Base-by-base conservation (phyloP, 1,140 invertebrate genomes). In the Ips nitidus region DNA sequence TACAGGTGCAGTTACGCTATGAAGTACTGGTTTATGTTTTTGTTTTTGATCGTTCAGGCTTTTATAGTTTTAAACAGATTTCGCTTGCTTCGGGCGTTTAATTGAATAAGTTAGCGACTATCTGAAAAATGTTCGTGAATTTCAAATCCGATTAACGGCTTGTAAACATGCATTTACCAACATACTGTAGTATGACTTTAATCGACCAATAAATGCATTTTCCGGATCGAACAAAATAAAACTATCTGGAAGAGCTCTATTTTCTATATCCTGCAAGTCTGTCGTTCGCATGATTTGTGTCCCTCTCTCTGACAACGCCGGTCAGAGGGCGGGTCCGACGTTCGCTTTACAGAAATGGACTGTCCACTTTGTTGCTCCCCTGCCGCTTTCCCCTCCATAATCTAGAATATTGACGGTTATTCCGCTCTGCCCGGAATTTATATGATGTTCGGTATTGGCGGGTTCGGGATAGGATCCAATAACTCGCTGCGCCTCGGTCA, bases 371-470 rank as follows among this genome's bases (percentile, higher is more conserved):
- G 55, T 59, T 70, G 37, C 52, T 42, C 43, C 57, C 59, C 57
- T 37, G 3, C 56, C 57, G 22, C 53, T 6, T 38, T 39, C 6
- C 64, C 40, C 67, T 52, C 64, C 61, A 69, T 61, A 72, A 64
- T 57, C 62, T 52, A 63, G 71, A 75, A 76, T 77, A 77, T 77
- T 77, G 75, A 77, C 75, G 75, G 74, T 45, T 70, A 53, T 64
- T 70, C 43, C 63, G 69, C 55, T 52, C 43, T 56, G 71, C 71
- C 71, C 65, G 76, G 76, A 77, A 77, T 77, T 77, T 77, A 76
- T 77, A 77, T 77, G 76, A 77, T 77, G 76, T 76, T 76, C 75
- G 71, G 64, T 73, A 66, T 70, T 70, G 73, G 72, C 62, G 69
- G 72, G 74, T 72, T 68, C 71, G 75, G 75, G 66, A 70, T 22